Evolutionary conservation across 2,113 vertebrate species (phyloP).

Genomic region (Pangasianodon gigas): DNA sequence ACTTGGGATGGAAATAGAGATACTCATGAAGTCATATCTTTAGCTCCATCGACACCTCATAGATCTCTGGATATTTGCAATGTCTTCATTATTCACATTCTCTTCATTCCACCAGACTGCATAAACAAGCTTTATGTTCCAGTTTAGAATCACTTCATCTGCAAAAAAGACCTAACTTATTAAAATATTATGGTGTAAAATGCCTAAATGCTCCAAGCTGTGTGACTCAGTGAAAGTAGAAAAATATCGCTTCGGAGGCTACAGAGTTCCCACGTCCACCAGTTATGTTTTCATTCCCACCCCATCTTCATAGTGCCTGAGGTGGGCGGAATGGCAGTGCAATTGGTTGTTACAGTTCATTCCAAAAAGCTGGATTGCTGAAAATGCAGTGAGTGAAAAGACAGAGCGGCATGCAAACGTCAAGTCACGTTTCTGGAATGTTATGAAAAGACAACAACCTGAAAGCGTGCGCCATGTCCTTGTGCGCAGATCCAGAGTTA

Average conservation of each 20-base stretch:
- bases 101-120: conserved; percentile 9
- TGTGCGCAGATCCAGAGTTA: conserved; percentile 5
- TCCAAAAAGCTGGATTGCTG: conserved; percentile 11
- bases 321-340: conserved; percentile 42
- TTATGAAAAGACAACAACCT: conserved; percentile 25
- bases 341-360: conserved; percentile 31
- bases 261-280: conserved; percentile 14
- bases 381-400: conserved; percentile 23
- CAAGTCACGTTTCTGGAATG: conserved; percentile 23
- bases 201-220: conserved; percentile 10
- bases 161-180: not conserved
- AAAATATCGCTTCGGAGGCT: conserved; percentile 33
- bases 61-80: not conserved
- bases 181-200: conserved; percentile 27
- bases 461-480: not conserved
- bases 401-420: not conserved
- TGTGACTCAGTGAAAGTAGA: conserved; percentile 37
- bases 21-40: not conserved
- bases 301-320: conserved; percentile 21
- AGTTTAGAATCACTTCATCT: conserved; percentile 15
- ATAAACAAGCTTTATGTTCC: conserved; percentile 4
- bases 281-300: conserved; percentile 44
- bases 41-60: not conserved
- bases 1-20: no score
- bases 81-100: not conserved